Conservation (phyloP, 2,888 invertebrate genomes). For the Busseola fusca region DNA sequence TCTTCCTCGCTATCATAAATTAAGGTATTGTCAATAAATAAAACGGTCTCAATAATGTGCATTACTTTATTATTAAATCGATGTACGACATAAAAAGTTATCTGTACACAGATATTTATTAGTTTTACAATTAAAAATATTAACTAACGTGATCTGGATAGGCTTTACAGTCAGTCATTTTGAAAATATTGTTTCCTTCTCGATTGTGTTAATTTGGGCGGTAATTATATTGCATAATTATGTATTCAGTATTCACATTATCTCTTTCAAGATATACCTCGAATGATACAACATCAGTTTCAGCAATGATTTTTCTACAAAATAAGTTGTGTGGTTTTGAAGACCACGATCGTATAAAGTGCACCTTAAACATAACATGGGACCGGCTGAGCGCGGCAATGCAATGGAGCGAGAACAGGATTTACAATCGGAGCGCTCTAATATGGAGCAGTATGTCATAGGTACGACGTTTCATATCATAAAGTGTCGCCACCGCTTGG, state of each 20-base stretch:
- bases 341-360: slow-evolving; percentile 8
- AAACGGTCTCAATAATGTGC: slow-evolving; percentile 66
- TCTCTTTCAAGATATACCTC: neutral
- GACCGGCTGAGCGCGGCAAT: neutral
- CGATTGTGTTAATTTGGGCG: slow-evolving; percentile 53
- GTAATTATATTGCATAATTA: slow-evolving; percentile 1
- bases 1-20: neutral
- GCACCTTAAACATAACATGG: neutral
- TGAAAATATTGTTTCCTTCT: slow-evolving; percentile 56
- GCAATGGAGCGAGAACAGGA: slow-evolving; percentile 1
- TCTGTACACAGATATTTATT: slow-evolving; percentile 76
- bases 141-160: slow-evolving; percentile 71
- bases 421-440: slow-evolving; percentile 29
- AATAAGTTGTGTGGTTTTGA: neutral
- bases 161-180: slow-evolving; percentile 75
- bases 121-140: slow-evolving; percentile 69
- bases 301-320: neutral
- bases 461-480: slow-evolving; percentile 4
- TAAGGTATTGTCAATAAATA: slow-evolving; percentile 37
- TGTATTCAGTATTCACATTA: neutral
- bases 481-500: neutral
- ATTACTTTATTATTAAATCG: slow-evolving; percentile 82
- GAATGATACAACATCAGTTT: neutral
- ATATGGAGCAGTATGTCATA: slow-evolving; percentile 8
- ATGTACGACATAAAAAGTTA: slow-evolving; percentile 84